phyloP scores from a whole-genome alignment of 2,113 vertebrate species.

The Callipepla californica region DNA sequence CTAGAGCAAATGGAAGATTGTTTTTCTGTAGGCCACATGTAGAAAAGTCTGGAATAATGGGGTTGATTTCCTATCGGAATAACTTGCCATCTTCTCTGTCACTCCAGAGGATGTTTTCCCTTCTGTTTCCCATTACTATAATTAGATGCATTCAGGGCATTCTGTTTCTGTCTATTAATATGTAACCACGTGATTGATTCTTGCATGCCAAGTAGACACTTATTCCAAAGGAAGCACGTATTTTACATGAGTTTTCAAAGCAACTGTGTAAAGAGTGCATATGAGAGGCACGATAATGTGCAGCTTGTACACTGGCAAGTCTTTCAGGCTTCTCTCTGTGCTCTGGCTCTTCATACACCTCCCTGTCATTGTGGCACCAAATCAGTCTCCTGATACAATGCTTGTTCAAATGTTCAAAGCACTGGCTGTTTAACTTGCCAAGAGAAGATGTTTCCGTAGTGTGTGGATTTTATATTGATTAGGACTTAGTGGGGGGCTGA shows the following conservation, averaged over 20 bases:
- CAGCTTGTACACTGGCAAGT: not conserved
- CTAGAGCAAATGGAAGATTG: not conserved
- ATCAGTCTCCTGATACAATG: not conserved
- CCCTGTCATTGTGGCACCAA: not conserved
- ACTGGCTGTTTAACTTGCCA: not conserved
- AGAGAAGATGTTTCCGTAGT: not conserved
- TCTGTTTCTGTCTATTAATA: slow-evolving; percentile 27
- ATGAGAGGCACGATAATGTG: not conserved
- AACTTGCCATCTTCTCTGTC: not conserved
- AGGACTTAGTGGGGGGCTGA: slow-evolving; percentile 19
- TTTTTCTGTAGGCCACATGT: not conserved
- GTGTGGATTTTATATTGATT: slow-evolving; percentile 40
- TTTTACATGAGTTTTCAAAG: not conserved
- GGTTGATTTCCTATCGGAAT: not conserved
- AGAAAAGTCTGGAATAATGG: slow-evolving; percentile 13
- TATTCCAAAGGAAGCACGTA: not conserved
- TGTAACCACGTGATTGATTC: slow-evolving; percentile 22
- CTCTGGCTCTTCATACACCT: rapidly evolving
- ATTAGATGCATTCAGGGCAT: slow-evolving; percentile 38
- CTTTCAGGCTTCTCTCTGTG: not conserved
- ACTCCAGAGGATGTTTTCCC: slow-evolving; percentile 17
- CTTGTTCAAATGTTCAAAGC: not conserved
- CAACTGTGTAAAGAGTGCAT: not conserved
- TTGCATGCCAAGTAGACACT: slow-evolving; percentile 6
- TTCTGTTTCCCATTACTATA: slow-evolving; percentile 25